Evolutionary conservation across 92 coral and sea anemone genomes (phyloP).

Genomic region (Ricordea florida): DNA sequence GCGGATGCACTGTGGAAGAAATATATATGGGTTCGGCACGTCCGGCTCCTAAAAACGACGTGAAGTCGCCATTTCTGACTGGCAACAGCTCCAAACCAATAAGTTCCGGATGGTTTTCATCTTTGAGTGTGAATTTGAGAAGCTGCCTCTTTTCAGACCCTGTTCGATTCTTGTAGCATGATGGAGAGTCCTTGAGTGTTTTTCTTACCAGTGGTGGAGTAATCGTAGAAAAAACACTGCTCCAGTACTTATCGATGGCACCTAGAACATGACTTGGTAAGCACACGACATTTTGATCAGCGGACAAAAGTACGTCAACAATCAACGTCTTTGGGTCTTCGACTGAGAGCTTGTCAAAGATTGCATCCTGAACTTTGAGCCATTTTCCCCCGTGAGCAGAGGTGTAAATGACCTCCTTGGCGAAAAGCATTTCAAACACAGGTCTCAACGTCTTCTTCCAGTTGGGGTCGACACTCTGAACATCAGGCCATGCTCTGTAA

Average conservation of each 20-base stretch:
- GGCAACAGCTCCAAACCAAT: conserved; percentile 76
- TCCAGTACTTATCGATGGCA: conserved; percentile 25
- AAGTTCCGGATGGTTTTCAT: conserved; percentile 40
- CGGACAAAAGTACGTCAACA: neutral
- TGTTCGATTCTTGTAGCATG: conserved; percentile 9
- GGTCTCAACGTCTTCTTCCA: conserved; percentile 33
- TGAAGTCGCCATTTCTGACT: conserved; percentile 52
- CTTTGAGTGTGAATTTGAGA: conserved; percentile 64
- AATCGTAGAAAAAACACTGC: too few relatives aligned
- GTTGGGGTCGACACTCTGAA: conserved; percentile 3
- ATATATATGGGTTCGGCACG: conserved; percentile 40
- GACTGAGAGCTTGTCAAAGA: neutral
- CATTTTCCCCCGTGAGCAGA: conserved; percentile 63
- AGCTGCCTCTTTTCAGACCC: conserved; percentile 50
- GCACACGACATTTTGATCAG: conserved; percentile 33
- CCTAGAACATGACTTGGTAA: conserved; percentile 44
- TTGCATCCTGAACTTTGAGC: conserved; percentile 50
- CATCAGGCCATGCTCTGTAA: conserved; percentile 74
- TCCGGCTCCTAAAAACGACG: conserved; percentile 15
- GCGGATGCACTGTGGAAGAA: conserved; percentile 61
- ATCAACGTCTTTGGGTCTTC: conserved; percentile 1
- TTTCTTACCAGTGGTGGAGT: conserved; percentile 60
- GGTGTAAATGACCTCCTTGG: conserved; percentile 30
- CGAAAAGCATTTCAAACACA: conserved; percentile 16
- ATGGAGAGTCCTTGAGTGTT: conserved; percentile 22